Evolutionary conservation across 2,797 vertebrate genomes (phyloP).

Genomic region (Phalloptychus januarius): DNA sequence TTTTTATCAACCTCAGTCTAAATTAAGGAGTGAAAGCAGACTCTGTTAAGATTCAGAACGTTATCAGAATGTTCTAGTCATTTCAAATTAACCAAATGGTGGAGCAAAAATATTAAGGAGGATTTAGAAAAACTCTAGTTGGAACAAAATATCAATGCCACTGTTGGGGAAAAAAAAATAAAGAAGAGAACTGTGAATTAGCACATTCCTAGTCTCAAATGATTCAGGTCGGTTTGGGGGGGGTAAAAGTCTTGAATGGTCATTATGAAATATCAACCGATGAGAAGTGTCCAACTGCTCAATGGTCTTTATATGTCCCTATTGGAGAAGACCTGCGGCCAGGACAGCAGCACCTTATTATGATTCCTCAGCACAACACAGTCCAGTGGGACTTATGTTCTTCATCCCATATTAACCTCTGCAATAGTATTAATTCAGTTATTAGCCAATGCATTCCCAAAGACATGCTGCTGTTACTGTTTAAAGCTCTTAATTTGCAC

Average conservation of each 20-base stretch:
- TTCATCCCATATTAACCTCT: conserved; percentile 57
- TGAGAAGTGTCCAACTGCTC: conserved; percentile 4
- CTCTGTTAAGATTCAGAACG: conserved; percentile 1
- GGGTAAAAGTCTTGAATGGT: neutral
- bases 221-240: neutral
- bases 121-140: neutral
- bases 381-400: conserved; percentile 39
- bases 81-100: neutral
- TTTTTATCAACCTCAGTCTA: conserved; percentile 17
- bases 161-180: neutral
- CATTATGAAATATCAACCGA: neutral
- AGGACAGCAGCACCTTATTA: conserved; percentile 44
- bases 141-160: neutral
- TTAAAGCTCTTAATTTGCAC: neutral
- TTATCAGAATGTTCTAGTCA: neutral
- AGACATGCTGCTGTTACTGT: neutral
- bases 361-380: conserved; percentile 64
- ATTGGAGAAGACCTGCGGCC: conserved; percentile 29
- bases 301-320: conserved; percentile 40
- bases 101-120: neutral
- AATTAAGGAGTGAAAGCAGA: conserved; percentile 5
- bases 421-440: conserved; percentile 8
- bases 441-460: neutral
- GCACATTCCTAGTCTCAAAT: neutral
- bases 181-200: neutral